Conservation (phyloP, 2,888 invertebrate species). For the Sesamia inferens region DNA sequence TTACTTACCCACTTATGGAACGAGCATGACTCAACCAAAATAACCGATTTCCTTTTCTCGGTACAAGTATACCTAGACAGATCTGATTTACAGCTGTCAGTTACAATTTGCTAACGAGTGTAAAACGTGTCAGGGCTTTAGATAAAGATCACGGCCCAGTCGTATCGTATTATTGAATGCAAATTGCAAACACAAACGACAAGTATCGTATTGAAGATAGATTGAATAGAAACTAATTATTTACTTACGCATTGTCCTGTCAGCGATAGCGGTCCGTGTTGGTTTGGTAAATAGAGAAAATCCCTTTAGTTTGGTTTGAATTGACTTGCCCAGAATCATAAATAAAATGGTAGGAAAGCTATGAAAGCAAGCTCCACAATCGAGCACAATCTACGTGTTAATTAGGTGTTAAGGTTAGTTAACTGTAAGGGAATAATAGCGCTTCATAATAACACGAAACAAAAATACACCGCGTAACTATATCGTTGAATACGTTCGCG, state of each 20-base stretch:
- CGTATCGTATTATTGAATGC: slow-evolving; percentile 83
- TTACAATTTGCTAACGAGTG: slow-evolving; percentile 87
- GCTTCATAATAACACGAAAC: slow-evolving; percentile 26
- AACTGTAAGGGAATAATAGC: slow-evolving; percentile 40
- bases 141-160: slow-evolving; percentile 83
- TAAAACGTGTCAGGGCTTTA: slow-evolving; percentile 80
- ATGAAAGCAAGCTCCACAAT: slow-evolving; percentile 37
- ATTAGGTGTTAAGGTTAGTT: slow-evolving; percentile 27
- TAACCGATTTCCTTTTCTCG: slow-evolving; percentile 67
- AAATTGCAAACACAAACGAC: slow-evolving; percentile 79
- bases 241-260: slow-evolving; percentile 83
- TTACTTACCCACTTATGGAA: neutral
- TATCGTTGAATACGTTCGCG: slow-evolving; percentile 74
- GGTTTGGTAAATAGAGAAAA: slow-evolving; percentile 71
- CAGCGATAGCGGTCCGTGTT: slow-evolving; percentile 67
- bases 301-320: slow-evolving; percentile 63
- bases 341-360: slow-evolving; percentile 56
- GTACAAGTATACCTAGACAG: slow-evolving; percentile 60
- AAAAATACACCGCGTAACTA: slow-evolving; percentile 63
- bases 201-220: slow-evolving; percentile 72
- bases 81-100: slow-evolving; percentile 82
- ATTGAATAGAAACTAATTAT: slow-evolving; percentile 81
- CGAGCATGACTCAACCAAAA: slow-evolving; percentile 46
- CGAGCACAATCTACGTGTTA: slow-evolving; percentile 19
- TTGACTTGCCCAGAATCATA: slow-evolving; percentile 59